Evolutionary conservation across 2,113 vertebrate genomes (phyloP).

Genomic region (Perca flavescens): DNA sequence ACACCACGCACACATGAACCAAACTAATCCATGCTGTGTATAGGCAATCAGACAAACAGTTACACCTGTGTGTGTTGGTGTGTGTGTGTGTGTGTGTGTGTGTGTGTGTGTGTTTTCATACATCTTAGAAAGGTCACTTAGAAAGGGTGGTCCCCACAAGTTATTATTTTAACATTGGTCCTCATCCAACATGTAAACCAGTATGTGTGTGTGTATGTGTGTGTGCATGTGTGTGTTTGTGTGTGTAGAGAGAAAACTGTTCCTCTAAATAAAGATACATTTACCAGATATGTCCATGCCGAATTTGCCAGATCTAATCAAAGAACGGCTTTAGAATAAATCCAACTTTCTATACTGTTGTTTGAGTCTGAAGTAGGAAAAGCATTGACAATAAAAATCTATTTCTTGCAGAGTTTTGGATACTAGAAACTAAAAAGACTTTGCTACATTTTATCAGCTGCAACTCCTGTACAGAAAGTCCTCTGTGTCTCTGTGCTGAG

Average conservation of each 20-base stretch:
- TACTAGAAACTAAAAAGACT: background rate
- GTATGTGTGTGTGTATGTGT: background rate
- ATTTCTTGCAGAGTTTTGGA: background rate
- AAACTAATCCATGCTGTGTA: background rate
- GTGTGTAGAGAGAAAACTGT: background rate
- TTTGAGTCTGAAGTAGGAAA: background rate
- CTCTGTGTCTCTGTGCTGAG: slow-evolving; percentile 1
- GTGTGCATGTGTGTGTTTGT: background rate
- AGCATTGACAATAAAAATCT: background rate
- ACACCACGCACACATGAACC: background rate
- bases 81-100: background rate
- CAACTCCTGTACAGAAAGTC: accelerated
- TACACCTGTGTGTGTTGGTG: background rate
- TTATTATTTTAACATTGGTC: too few relatives aligned
- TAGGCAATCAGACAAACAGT: background rate
- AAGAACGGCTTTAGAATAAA: background rate
- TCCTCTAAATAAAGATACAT: background rate
- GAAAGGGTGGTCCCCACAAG: too few relatives aligned
- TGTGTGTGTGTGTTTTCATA: background rate
- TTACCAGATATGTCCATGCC: background rate
- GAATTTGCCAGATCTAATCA: background rate
- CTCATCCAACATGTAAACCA: too few relatives aligned
- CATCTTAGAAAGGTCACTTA: too few relatives aligned
- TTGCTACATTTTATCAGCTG: background rate
- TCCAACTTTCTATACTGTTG: background rate